A percentile compares a stretch with the other conserved stretches of the same genome.
These are phyloP conservation scores for Beris chalybata DNA, from an alignment of 2,888 invertebrate species.

Conservation along the genomic window DNA sequence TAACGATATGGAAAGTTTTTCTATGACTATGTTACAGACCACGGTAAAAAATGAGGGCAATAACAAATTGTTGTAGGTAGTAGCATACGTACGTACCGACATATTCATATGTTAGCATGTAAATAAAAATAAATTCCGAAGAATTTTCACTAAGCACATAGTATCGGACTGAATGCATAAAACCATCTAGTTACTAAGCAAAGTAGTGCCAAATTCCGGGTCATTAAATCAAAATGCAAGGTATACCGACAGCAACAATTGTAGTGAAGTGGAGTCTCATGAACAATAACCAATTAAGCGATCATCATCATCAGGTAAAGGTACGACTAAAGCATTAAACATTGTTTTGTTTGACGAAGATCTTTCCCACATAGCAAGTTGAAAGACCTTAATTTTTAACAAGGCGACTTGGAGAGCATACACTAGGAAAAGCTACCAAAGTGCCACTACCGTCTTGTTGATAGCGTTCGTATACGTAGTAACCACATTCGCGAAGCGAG, in stretches of 20 bases:
- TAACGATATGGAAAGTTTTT: too few species aligned
- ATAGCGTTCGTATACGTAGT: not conserved
- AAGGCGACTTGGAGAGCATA: slow-evolving; percentile 15
- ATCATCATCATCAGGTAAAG: slow-evolving; percentile 30
- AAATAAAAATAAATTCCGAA: too few species aligned
- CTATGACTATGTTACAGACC: too few species aligned
- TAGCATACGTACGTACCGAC: too few species aligned
- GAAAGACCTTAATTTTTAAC: slow-evolving; percentile 37
- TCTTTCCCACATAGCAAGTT: slow-evolving; percentile 33
- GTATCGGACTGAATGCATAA: too few species aligned
- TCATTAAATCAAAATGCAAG: slow-evolving; percentile 34
- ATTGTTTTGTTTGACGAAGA: slow-evolving; percentile 28
- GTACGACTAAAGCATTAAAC: slow-evolving; percentile 16
- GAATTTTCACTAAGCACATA: too few species aligned
- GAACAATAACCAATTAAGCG: slow-evolving; percentile 38
- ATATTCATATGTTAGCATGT: too few species aligned
- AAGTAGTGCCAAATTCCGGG: slow-evolving; percentile 25
- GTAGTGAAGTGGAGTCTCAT: slow-evolving; percentile 10
- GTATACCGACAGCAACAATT: slow-evolving; percentile 9
- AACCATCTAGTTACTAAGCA: too few species aligned
- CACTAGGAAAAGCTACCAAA: slow-evolving; percentile 24
- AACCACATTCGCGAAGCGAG: slow-evolving; percentile 7
- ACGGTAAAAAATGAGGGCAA: too few species aligned
- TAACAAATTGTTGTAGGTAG: too few species aligned
- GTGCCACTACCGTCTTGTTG: not conserved